A percentile compares a stretch with the other conserved stretches of the same genome.
Evolutionary conservation across 2,113 vertebrate species (phyloP).

Genomic region (Lota lota): DNA sequence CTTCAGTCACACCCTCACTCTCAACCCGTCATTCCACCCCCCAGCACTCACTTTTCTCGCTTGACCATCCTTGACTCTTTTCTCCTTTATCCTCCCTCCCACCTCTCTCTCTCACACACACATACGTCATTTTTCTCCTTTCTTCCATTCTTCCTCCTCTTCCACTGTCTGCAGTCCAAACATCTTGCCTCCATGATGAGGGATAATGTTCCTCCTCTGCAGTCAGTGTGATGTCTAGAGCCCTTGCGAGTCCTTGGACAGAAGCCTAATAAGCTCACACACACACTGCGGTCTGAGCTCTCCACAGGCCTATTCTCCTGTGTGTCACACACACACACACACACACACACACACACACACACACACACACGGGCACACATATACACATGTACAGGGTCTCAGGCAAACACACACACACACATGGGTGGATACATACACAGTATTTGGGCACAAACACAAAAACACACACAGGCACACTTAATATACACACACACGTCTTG

Average conservation of each 20-base stretch:
- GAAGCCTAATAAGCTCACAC: conserved; percentile 71
- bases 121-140: conserved; percentile 4
- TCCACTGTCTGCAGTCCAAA: conserved; percentile 42
- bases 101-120: not conserved
- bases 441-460: conserved; percentile 23
- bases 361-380: too few species aligned
- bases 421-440: conserved; percentile 68
- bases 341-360: too few species aligned
- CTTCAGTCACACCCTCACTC: conserved; percentile 1
- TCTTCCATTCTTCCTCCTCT: conserved; percentile 17
- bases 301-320: conserved; percentile 63
- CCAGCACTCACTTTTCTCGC: too few species aligned
- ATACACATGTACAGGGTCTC: too few species aligned
- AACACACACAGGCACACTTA: conserved; percentile 29
- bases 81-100: too few species aligned
- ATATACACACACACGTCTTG: conserved; percentile 9
- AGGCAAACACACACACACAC: conserved; percentile 26
- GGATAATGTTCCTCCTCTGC: conserved; percentile 33
- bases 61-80: too few species aligned
- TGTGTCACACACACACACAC: conserved; percentile 15
- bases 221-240: conserved; percentile 66
- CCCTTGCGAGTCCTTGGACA: conserved; percentile 71
- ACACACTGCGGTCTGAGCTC: conserved; percentile 60
- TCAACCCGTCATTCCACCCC: too few species aligned
- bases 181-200: conserved; percentile 67